Evolutionary conservation across 2,888 invertebrate species (phyloP).

Genomic region (Clanis bilineata): DNA sequence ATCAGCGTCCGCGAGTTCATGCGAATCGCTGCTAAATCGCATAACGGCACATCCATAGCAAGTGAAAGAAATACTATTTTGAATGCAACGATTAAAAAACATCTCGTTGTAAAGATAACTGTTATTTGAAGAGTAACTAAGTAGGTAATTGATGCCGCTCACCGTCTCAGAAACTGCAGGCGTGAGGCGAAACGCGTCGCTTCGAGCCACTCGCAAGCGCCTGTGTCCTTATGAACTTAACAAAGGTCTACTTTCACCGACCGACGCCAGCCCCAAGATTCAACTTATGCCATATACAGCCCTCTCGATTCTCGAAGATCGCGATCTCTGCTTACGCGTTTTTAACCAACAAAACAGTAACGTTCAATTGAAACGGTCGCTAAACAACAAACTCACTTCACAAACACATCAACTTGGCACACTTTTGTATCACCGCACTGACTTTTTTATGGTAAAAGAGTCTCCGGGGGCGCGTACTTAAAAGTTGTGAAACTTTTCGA

Average conservation of each 20-base stretch:
- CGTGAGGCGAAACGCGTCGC: conserved; percentile 72
- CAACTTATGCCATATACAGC: conserved; percentile 69
- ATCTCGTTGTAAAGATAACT: conserved; percentile 50
- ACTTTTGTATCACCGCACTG: conserved; percentile 66
- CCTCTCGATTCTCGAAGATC: conserved; percentile 71
- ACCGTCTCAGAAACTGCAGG: conserved; percentile 71
- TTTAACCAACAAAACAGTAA: conserved; percentile 75
- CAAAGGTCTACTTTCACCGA: conserved; percentile 80
- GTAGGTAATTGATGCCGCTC: conserved; percentile 70
- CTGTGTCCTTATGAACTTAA: conserved; percentile 79
- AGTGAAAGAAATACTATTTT: conserved; percentile 46
- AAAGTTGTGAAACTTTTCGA: conserved; percentile 77
- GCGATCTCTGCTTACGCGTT: conserved; percentile 66
- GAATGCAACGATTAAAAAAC: conserved; percentile 45
- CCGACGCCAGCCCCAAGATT: conserved; percentile 63
- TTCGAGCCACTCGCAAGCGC: conserved; percentile 67
- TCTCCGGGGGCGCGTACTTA: conserved; percentile 54
- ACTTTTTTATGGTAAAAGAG: conserved; percentile 48
- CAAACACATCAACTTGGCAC: conserved; percentile 56
- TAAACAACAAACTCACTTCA: conserved; percentile 67
- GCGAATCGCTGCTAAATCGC: conserved; percentile 29
- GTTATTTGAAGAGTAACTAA: conserved; percentile 58
- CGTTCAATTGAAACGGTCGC: conserved; percentile 71
- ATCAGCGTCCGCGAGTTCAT: not conserved
- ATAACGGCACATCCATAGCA: conserved; percentile 32